Percentiles rank a stretch among this genome's conserved stretches.
Conservation (phyloP, 2,888 invertebrate species). For the Plutella xylostella region DNA sequence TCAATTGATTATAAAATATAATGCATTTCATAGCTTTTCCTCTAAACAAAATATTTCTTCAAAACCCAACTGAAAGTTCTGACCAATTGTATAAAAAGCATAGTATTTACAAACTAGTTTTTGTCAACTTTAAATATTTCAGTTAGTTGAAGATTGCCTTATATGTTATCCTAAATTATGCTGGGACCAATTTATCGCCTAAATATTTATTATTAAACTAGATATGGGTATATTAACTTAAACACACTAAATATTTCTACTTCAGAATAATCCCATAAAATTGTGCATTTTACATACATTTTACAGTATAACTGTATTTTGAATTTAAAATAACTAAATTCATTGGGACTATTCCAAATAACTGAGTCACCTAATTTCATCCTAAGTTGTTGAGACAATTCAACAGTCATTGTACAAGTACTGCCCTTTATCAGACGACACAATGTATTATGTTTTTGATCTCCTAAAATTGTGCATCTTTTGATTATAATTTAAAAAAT, state of each 20-base stretch:
- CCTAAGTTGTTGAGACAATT: slow-evolving; percentile 23
- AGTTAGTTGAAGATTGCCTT: too few relatives aligned
- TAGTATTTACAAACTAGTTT: slow-evolving; percentile 48
- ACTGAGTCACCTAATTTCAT: slow-evolving; percentile 30
- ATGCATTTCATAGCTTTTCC: slow-evolving; percentile 15
- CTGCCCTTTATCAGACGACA: background rate
- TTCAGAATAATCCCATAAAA: slow-evolving; percentile 62
- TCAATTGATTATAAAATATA: background rate
- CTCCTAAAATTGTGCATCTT: background rate
- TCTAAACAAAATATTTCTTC: slow-evolving; percentile 36
- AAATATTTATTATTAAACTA: too few relatives aligned
- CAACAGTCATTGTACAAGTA: background rate
- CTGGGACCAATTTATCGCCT: too few relatives aligned
- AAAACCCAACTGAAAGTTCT: slow-evolving; percentile 70
- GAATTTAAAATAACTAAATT: slow-evolving; percentile 23
- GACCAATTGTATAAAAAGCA: slow-evolving; percentile 32
- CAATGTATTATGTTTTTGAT: background rate
- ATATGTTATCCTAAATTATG: too few relatives aligned
- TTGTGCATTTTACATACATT: slow-evolving; percentile 9
- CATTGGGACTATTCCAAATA: slow-evolving; percentile 58
- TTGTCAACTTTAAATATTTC: slow-evolving; percentile 11
- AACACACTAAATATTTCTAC: slow-evolving; percentile 12
- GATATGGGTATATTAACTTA: background rate
- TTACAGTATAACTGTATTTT: slow-evolving; percentile 15
- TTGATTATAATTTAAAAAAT: too few relatives aligned